phyloP scores from a whole-genome alignment of 1,140 invertebrate genomes.

The Artemia franciscana region DNA sequence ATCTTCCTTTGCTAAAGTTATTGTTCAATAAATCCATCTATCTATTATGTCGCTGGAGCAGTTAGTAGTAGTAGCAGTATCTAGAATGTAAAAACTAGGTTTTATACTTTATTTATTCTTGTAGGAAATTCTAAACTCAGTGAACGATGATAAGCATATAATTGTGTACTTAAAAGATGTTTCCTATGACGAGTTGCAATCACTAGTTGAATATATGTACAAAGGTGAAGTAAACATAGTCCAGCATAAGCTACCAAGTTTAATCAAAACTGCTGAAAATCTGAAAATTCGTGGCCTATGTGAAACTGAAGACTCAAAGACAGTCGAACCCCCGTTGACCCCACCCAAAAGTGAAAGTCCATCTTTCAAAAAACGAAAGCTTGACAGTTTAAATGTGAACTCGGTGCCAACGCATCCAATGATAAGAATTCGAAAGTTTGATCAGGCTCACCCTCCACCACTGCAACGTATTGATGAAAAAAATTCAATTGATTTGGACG shows the following conservation, averaged over 20 bases:
- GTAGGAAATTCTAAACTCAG: background rate
- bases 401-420: background rate
- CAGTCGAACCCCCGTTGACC: background rate
- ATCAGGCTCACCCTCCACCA: background rate
- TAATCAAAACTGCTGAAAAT: constrained; percentile 6
- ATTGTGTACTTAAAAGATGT: constrained; percentile 5
- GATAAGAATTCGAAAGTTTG: background rate
- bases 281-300: constrained; percentile 5
- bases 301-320: background rate
- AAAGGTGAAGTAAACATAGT: constrained; percentile 7
- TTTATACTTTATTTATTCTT: no score
- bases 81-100: no score
- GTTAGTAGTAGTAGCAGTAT: no score
- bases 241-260: constrained; percentile 1
- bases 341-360: background rate
- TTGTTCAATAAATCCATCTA: no score
- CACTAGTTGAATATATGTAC: constrained; percentile 8
- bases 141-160: background rate
- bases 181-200: constrained; percentile 2
- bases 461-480: background rate
- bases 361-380: background rate
- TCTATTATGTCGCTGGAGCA: no score
- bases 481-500: background rate
- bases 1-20: no score
- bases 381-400: background rate